Evolutionary conservation across 1,140 invertebrate species (phyloP).

Genomic region (Venustaconcha ellipsiformis): DNA sequence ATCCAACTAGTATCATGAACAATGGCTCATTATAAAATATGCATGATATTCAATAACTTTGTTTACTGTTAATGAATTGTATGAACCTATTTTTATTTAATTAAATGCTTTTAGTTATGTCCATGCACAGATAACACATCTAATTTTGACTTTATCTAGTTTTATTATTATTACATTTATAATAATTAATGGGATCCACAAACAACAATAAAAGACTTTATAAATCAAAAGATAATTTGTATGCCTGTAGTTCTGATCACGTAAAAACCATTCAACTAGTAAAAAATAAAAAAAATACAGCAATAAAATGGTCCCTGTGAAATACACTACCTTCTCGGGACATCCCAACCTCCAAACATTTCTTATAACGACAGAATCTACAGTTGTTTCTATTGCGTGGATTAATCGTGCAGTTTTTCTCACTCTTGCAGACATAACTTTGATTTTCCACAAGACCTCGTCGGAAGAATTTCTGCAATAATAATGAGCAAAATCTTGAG

Average conservation of each 20-base stretch:
- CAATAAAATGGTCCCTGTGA: not conserved
- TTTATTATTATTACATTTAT: not conserved
- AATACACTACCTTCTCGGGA: slow-evolving; percentile 71
- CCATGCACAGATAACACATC: no score
- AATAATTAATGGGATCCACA: not conserved
- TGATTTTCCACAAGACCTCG: slow-evolving; percentile 92
- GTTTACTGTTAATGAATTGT: no score
- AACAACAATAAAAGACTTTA: not conserved
- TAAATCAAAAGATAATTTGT: not conserved
- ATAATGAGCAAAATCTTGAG: no score
- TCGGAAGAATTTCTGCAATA: slow-evolving; percentile 82
- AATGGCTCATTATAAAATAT: no score
- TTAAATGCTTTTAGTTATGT: no score
- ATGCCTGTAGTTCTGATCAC: not conserved
- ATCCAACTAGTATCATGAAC: no score
- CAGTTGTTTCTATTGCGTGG: slow-evolving; percentile 97
- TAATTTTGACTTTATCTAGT: not conserved
- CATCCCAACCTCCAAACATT: slow-evolving; percentile 95
- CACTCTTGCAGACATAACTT: slow-evolving; percentile 61
- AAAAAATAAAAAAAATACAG: not conserved
- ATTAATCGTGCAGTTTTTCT: slow-evolving; percentile 85
- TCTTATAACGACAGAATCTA: slow-evolving; percentile 91
- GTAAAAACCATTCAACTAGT: not conserved
- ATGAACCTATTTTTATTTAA: no score
- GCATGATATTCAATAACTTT: no score